Conservation (phyloP, 2,797 vertebrate genomes). For the Enteromius thamalakanensis region DNA sequence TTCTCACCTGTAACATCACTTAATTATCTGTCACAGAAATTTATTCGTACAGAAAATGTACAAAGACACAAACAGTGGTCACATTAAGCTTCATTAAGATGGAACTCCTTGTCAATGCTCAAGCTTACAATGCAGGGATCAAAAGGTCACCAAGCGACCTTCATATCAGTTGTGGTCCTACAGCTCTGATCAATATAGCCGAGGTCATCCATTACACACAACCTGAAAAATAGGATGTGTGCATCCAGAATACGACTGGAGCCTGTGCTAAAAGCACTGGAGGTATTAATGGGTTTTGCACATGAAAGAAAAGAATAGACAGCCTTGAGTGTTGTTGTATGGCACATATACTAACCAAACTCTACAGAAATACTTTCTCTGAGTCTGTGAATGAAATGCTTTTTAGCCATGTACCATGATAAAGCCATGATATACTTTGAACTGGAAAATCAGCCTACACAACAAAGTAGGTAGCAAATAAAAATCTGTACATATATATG, state of each 20-base stretch:
- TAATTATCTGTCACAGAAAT: slow-evolving; percentile 11
- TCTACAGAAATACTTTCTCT: background rate
- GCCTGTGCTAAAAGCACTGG: slow-evolving; percentile 31
- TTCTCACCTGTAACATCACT: background rate
- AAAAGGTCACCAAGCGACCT: slow-evolving; percentile 61
- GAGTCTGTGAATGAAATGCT: background rate
- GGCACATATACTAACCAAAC: background rate
- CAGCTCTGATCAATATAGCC: slow-evolving; percentile 19
- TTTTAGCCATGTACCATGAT: background rate
- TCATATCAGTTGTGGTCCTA: background rate
- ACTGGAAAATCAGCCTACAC: background rate
- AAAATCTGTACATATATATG: background rate
- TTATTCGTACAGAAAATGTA: background rate
- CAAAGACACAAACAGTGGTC: slow-evolving; percentile 21
- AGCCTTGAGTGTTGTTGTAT: slow-evolving; percentile 15
- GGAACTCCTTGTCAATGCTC: slow-evolving; percentile 47
- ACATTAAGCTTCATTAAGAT: slow-evolving; percentile 45
- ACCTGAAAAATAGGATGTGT: slow-evolving; percentile 29
- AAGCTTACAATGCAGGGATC: slow-evolving; percentile 53
- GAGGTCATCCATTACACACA: slow-evolving; percentile 28
- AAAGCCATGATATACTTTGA: background rate
- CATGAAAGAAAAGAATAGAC: slow-evolving; percentile 45
- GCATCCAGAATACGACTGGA: slow-evolving; percentile 14
- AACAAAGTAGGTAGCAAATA: background rate
- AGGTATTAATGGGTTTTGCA: slow-evolving; percentile 48